Base-by-base conservation (phyloP, 2,888 invertebrate species). In the Lycia hirtaria region DNA sequence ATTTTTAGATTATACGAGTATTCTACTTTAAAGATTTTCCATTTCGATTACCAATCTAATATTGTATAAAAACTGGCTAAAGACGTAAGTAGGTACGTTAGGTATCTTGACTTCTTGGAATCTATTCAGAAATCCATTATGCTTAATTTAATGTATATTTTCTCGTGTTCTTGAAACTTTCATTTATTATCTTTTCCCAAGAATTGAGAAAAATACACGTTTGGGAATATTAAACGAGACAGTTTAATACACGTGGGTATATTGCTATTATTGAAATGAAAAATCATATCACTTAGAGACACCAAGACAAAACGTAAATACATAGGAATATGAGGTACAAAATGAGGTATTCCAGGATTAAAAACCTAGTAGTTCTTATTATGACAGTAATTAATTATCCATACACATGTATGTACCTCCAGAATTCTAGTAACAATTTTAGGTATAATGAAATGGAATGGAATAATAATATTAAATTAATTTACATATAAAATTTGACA, bases 121-220 rank as follows among this genome's bases (percentile, higher is more conserved):
- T n/a, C 1, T 6, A 22, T 41, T 22, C 28, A 19, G 24, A 37
- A 26, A 28, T 26, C 41, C 41, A 41, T 41, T 41, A 41, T 41
- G 26, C 15, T n/a, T 17, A 41, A 41, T 17, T 26, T 17, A 15
- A 28, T 26, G 17, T 41, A 26, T 41, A 41, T 28, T 41, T 26
- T 38, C 14, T 14, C 26, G 17, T 9, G 28, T 41, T 17, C 26
- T 41, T 15, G 26, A 17, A 17, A 41, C 15, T 41, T 28, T 41
- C 26, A 41, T 41, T n/a, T n/a, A n/a, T n/a, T n/a, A 26, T 41
- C 3, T 41, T 17, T 41, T 41, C 28, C 41, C 4, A 41, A 26
- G 15, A 28, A 41, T 10, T 10, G n/a, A 41, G 41, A 15, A 12
- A 41, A 41, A 28, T 15, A 17, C 10, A 15, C n/a, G 5, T 26